Conservation (phyloP, 2,888 invertebrate species). For the Caenorhabditis sp. region DNA sequence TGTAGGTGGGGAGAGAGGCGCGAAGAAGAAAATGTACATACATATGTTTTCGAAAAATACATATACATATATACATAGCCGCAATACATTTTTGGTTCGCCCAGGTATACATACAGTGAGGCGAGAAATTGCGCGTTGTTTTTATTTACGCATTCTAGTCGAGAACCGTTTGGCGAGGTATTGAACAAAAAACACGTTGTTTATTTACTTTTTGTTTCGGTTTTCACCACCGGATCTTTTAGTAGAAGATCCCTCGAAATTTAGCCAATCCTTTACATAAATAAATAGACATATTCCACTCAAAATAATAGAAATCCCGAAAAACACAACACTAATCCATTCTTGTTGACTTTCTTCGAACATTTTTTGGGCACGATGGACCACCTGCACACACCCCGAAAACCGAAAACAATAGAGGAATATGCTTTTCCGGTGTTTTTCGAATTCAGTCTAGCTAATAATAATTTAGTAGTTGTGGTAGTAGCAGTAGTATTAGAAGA, state of each 20-base stretch:
- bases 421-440: neutral
- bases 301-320: neutral
- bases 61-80: neutral
- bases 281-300: neutral
- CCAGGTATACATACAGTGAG: too few species aligned
- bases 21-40: neutral
- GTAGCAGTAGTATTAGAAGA: too few species aligned
- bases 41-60: neutral
- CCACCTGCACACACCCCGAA: slow-evolving; percentile 18
- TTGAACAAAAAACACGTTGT: too few species aligned
- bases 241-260: too few species aligned
- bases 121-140: too few species aligned
- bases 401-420: neutral
- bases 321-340: slow-evolving; percentile 8
- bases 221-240: too few species aligned
- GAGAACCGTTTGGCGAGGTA: too few species aligned
- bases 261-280: neutral
- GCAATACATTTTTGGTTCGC: neutral
- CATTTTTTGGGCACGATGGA: slow-evolving; percentile 12
- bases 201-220: too few species aligned
- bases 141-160: too few species aligned
- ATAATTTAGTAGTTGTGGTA: too few species aligned
- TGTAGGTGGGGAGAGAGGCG: neutral
- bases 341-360: slow-evolving; percentile 26
- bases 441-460: neutral